These are phyloP conservation scores for Apotomis capreana DNA, from an alignment of 2,888 invertebrate species.

Conservation along the genomic window DNA sequence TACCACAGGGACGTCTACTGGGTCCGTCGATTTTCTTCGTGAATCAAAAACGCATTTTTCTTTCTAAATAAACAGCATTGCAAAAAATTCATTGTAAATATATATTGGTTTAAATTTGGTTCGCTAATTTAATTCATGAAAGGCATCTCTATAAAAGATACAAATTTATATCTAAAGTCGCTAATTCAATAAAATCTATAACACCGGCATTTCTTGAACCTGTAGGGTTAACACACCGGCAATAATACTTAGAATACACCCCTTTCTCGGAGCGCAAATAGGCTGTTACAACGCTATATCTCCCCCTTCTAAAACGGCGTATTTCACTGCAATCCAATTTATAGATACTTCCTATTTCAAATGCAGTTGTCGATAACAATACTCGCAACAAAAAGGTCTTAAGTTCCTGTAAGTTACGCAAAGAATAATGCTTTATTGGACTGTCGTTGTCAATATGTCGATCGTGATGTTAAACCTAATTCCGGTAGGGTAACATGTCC, in stretches of 20 bases:
- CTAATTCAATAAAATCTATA: slow-evolving; percentile 15
- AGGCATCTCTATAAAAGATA: no score
- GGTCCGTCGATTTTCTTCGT: no score
- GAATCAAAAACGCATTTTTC: no score
- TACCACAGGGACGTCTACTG: no score
- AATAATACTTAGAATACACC: slow-evolving; percentile 63
- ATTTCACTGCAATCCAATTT: slow-evolving; percentile 16
- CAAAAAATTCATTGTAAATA: no score
- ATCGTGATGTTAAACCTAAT: slow-evolving; percentile 82
- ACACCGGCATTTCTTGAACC: slow-evolving; percentile 16
- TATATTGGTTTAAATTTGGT: no score
- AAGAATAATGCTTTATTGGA: background rate
- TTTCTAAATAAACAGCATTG: no score
- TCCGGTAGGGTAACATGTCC: slow-evolving; percentile 73
- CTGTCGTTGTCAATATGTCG: slow-evolving; percentile 68
- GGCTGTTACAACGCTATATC: slow-evolving; percentile 30
- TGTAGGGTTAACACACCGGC: slow-evolving; percentile 48
- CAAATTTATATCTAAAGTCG: background rate
- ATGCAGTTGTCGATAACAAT: slow-evolving; percentile 21
- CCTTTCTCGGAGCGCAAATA: slow-evolving; percentile 66
- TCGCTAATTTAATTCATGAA: no score
- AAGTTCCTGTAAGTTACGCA: background rate
- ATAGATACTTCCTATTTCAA: slow-evolving; percentile 16
- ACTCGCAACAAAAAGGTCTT: background rate
- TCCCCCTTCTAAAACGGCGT: slow-evolving; percentile 17